A percentile compares a stretch with the other conserved stretches of the same genome.
Conservation (phyloP, 1,140 invertebrate genomes). For the Tetraneura akinire region DNA sequence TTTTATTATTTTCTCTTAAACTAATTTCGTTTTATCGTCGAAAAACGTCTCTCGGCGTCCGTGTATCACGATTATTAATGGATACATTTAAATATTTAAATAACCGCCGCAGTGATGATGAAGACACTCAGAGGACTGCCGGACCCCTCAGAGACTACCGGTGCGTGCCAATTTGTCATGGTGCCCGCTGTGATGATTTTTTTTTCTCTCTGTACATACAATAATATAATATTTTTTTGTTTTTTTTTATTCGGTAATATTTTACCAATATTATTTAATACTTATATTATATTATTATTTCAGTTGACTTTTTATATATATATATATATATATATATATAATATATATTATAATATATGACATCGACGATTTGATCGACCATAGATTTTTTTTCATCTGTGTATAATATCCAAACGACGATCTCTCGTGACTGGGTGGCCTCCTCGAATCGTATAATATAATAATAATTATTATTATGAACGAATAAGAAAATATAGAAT, state of each 20-base stretch:
- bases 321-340: neutral
- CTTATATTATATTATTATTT: neutral
- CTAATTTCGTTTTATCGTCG: constrained; percentile 30
- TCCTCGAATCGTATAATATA: neutral
- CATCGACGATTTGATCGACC: neutral
- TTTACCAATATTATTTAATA: constrained; percentile 22
- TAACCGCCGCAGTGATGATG: constrained; percentile 5
- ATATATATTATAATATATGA: neutral
- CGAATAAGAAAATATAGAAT: constrained; percentile 10
- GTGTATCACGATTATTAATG: constrained; percentile 32
- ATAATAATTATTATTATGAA: neutral
- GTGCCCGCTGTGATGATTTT: constrained; percentile 24
- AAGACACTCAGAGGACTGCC: neutral
- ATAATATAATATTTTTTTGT: no score
- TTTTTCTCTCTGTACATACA: no score
- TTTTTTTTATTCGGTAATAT: constrained; percentile 2
- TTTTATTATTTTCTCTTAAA: neutral
- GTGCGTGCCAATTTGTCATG: constrained; percentile 43
- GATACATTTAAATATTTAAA: constrained; percentile 35
- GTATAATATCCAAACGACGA: constrained; percentile 11
- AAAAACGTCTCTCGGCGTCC: constrained; percentile 11
- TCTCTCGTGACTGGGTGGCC: constrained; percentile 18
- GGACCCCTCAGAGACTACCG: constrained; percentile 1
- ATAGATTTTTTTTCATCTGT: neutral
- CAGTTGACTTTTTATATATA: neutral